phyloP scores from a whole-genome alignment of 2,888 invertebrate species.

The Drosophila diplacantha region DNA sequence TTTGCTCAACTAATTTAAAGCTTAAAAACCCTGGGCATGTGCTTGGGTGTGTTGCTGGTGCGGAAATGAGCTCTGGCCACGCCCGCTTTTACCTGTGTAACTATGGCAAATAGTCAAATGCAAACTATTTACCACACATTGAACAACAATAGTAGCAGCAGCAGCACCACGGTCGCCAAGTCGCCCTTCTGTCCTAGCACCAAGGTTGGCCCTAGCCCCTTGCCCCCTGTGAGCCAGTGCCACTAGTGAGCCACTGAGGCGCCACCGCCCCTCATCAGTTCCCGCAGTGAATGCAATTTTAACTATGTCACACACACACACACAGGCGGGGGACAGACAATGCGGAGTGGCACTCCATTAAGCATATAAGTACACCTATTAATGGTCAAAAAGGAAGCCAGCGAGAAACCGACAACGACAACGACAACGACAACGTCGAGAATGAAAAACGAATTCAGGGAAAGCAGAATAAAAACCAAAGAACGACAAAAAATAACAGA shows the following conservation, averaged over 20 bases:
- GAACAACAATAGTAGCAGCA: slow-evolving; percentile 49
- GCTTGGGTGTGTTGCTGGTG: slow-evolving; percentile 3
- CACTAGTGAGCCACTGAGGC: slow-evolving; percentile 5
- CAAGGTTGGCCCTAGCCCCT: background rate
- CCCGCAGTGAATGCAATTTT: slow-evolving; percentile 53
- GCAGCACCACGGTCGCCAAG: slow-evolving; percentile 37
- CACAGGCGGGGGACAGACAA: slow-evolving; percentile 35
- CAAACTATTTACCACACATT: slow-evolving; percentile 61
- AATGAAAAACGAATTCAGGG: slow-evolving; percentile 60
- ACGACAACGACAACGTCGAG: slow-evolving; percentile 19
- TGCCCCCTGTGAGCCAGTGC: background rate
- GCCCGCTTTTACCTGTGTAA: slow-evolving; percentile 17
- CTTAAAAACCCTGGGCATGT: slow-evolving; percentile 29
- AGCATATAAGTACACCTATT: slow-evolving; percentile 73
- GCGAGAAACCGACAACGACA: slow-evolving; percentile 35
- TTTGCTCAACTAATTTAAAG: slow-evolving; percentile 60
- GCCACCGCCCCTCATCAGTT: slow-evolving; percentile 7
- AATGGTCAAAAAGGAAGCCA: slow-evolving; percentile 70
- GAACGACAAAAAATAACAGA: slow-evolving; percentile 1
- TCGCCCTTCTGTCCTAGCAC: background rate
- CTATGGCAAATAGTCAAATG: slow-evolving; percentile 64
- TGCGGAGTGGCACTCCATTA: slow-evolving; percentile 71
- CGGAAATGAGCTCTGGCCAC: slow-evolving; percentile 10
- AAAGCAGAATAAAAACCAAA: slow-evolving; percentile 13
- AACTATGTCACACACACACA: slow-evolving; percentile 50